phyloP scores from a whole-genome alignment of 1,140 invertebrate species.

The Telenomus remus region DNA sequence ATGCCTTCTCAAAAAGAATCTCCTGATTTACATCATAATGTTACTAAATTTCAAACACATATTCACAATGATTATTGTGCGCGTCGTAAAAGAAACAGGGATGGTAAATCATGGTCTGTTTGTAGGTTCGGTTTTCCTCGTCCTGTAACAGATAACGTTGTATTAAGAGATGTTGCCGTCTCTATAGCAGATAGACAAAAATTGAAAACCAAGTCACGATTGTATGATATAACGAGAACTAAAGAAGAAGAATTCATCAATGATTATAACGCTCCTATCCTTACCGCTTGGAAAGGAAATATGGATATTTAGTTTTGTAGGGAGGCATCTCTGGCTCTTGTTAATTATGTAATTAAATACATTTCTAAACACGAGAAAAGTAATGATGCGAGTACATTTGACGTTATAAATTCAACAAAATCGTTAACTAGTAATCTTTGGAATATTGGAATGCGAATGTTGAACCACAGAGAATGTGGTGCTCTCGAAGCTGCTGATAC shows the following conservation, averaged over 20 bases:
- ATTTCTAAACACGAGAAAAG: background rate
- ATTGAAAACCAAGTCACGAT: background rate
- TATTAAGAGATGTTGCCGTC: background rate
- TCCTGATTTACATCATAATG: background rate
- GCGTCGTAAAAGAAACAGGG: background rate
- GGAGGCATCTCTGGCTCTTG: background rate
- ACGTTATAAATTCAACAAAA: background rate
- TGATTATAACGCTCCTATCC: background rate
- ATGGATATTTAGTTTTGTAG: background rate
- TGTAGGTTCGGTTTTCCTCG: background rate
- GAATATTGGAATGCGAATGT: constrained; percentile 1
- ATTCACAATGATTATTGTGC: background rate
- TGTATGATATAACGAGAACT: background rate
- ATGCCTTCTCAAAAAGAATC: background rate
- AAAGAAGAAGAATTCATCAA: background rate
- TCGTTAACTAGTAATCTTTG: background rate
- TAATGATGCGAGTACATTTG: background rate
- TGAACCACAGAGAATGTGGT: background rate
- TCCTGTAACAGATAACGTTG: background rate
- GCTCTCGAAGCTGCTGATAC: background rate
- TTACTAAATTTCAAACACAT: background rate
- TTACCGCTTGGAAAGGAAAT: background rate
- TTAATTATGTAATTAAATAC: background rate
- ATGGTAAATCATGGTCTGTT: background rate
- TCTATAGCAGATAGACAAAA: background rate